A percentile compares a stretch with the other conserved stretches of the same genome.
These are phyloP conservation scores for Oreortyx pictus DNA, from an alignment of 2,797 vertebrate genomes.

Conservation along the genomic window DNA sequence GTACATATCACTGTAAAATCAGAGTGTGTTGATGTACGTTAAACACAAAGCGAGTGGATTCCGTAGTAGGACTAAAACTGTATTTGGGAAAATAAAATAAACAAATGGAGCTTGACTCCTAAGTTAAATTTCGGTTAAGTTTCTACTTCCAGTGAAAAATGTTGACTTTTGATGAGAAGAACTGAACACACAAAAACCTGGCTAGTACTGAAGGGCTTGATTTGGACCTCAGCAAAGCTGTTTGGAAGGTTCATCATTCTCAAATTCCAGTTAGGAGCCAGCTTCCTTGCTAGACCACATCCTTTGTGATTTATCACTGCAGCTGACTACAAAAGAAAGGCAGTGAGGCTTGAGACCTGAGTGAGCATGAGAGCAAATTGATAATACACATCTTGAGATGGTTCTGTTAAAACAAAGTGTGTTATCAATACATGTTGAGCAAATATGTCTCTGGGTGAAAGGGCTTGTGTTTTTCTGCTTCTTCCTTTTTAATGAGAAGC, in stretches of 20 bases:
- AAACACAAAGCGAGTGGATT: not conserved
- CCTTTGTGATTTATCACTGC: not conserved
- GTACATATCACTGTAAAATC: not conserved
- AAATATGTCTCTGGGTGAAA: not conserved
- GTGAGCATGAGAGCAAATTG: not conserved
- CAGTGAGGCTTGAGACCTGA: not conserved
- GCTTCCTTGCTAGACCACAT: not conserved
- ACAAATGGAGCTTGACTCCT: not conserved
- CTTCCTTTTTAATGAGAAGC: not conserved
- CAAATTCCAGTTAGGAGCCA: not conserved
- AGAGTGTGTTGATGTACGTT: not conserved
- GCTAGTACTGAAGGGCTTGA: not conserved
- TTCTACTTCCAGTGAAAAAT: not conserved
- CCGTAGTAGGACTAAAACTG: not conserved
- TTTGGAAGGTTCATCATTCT: not conserved
- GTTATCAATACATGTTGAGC: not conserved
- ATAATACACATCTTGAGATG: not conserved
- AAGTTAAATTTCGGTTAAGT: not conserved
- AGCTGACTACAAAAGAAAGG: not conserved
- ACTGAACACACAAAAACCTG: not conserved
- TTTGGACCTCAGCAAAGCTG: not conserved
- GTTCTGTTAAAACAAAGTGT: not conserved
- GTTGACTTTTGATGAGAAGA: not conserved
- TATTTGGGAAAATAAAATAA: not conserved
- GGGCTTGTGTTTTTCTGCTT: not conserved